These are phyloP conservation scores for Girardia tigrina DNA, from an alignment of 2,888 invertebrate species.

Conservation along the genomic window DNA sequence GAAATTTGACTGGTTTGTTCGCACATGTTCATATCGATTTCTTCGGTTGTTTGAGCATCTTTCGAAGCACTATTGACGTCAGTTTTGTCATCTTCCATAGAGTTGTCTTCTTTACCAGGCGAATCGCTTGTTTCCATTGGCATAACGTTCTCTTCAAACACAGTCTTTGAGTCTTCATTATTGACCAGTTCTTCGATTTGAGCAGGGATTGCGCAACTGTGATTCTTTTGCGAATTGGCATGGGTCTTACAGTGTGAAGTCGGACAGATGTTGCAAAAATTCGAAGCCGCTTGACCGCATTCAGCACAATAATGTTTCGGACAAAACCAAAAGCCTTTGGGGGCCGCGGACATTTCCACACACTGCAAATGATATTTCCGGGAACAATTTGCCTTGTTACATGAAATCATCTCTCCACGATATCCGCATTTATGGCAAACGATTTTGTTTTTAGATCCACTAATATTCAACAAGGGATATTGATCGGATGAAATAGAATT, in stretches of 20 bases:
- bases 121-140: no score
- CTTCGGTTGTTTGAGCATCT: no score
- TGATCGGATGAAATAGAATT: no score
- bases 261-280: background rate
- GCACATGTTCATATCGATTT: background rate
- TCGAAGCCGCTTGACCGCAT: background rate
- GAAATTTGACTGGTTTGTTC: background rate
- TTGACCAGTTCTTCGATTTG: background rate
- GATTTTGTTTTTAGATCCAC: no score
- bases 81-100: no score
- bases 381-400: background rate
- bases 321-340: background rate
- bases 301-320: background rate
- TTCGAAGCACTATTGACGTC: no score
- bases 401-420: background rate
- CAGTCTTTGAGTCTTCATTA: background rate
- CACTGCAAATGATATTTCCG: background rate
- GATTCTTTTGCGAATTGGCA: background rate
- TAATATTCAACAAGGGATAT: no score
- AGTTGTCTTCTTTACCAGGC: no score
- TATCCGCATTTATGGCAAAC: background rate
- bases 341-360: background rate
- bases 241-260: background rate
- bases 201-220: background rate
- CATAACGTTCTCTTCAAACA: background rate